phyloP scores from a whole-genome alignment of 2,888 invertebrate genomes.

The Xylota segnis region DNA sequence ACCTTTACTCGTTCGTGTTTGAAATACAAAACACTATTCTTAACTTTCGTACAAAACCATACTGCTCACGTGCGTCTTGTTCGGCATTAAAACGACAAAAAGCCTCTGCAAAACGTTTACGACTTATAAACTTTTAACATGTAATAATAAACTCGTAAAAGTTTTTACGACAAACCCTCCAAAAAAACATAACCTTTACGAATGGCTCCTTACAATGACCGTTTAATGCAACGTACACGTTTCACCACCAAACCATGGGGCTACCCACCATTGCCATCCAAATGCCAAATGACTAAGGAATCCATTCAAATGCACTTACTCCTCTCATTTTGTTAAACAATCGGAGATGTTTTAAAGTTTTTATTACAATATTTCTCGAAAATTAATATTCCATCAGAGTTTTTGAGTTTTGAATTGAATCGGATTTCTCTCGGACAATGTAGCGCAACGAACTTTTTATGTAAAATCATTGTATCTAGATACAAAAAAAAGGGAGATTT shows the following conservation, averaged over 20 bases:
- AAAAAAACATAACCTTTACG: constrained; percentile 14
- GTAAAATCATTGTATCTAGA: constrained; percentile 44
- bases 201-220: constrained; percentile 36
- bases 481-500: constrained; percentile 27
- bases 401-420: constrained; percentile 16
- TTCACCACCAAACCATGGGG: background rate
- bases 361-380: constrained; percentile 15
- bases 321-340: background rate
- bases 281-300: constrained; percentile 1
- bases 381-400: constrained; percentile 48
- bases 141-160: constrained; percentile 63
- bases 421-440: constrained; percentile 60
- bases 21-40: background rate
- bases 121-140: constrained; percentile 58
- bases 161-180: constrained; percentile 63
- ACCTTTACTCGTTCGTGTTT: background rate
- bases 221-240: constrained; percentile 46
- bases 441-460: constrained; percentile 63
- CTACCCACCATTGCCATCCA: no score
- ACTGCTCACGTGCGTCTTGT: constrained; percentile 26
- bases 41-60: constrained; percentile 16
- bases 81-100: constrained; percentile 4
- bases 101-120: constrained; percentile 33
- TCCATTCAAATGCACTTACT: constrained; percentile 33
- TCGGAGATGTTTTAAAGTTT: constrained; percentile 22